Evolutionary conservation across 2,113 vertebrate species (phyloP).

Genomic region (Callionymus lyra): DNA sequence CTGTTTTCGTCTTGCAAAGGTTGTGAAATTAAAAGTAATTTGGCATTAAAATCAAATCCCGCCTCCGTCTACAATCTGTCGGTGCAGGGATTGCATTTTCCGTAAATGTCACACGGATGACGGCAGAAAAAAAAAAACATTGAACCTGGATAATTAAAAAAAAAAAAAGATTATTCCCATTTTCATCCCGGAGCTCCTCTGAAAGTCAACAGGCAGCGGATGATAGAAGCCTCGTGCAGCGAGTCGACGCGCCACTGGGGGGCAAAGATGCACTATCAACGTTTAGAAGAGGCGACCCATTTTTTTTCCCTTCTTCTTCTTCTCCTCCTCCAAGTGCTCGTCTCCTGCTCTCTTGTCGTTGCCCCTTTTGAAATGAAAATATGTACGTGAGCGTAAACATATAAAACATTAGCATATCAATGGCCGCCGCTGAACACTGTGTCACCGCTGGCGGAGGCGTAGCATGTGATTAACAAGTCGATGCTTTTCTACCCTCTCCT

Average conservation of each 20-base stretch:
- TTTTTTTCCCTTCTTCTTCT: too few relatives aligned
- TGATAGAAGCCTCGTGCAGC: constrained; percentile 40
- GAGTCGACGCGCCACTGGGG: constrained; percentile 61
- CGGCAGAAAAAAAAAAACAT: constrained; percentile 16
- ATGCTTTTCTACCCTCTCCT: constrained; percentile 4
- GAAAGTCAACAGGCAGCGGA: constrained; percentile 50
- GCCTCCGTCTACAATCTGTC: too few relatives aligned
- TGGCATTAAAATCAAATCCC: too few relatives aligned
- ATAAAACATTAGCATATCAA: constrained; percentile 52
- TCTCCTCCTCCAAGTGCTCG: constrained; percentile 46
- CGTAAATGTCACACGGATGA: not conserved
- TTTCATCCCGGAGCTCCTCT: not conserved
- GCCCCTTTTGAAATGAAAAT: constrained; percentile 54
- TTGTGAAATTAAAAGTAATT: too few relatives aligned
- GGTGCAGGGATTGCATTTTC: too few relatives aligned
- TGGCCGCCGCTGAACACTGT: constrained; percentile 18
- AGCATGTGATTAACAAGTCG: constrained; percentile 30
- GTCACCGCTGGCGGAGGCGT: constrained; percentile 32
- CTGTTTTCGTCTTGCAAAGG: too few relatives aligned
- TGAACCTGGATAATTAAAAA: not conserved
- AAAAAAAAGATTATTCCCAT: not conserved
- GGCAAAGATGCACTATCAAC: constrained; percentile 68
- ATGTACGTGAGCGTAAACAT: constrained; percentile 48
- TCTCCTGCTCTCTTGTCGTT: constrained; percentile 47
- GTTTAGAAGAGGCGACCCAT: constrained; percentile 64